Evolutionary conservation across 2,797 vertebrate genomes (phyloP).

Genomic region (Falco columbarius): DNA sequence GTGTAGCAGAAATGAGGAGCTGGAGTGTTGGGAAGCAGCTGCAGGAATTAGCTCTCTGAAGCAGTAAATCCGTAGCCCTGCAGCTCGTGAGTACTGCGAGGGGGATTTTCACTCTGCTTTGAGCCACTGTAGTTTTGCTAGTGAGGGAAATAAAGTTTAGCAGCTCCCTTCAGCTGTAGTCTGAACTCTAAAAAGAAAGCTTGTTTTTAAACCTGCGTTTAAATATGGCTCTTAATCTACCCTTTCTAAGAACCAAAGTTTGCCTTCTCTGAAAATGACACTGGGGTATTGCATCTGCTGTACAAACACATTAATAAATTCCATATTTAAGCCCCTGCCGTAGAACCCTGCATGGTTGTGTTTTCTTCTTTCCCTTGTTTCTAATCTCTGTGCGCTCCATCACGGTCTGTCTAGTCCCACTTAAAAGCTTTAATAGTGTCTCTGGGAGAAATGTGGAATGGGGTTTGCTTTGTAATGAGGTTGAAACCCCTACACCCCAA

Average conservation of each 20-base stretch:
- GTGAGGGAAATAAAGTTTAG: not conserved
- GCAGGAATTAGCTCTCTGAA: not conserved
- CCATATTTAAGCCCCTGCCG: not conserved
- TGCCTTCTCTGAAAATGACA: constrained; percentile 53
- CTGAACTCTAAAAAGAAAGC: not conserved
- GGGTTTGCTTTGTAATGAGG: not conserved
- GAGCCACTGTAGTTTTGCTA: not conserved
- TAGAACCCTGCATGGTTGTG: not conserved
- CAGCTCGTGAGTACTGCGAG: rapidly evolving
- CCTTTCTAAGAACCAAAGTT: constrained; percentile 42
- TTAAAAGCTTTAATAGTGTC: not conserved
- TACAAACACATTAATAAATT: constrained; percentile 43
- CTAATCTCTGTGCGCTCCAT: not conserved
- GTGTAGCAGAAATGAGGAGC: not conserved
- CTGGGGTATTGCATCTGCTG: constrained; percentile 46
- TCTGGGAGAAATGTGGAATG: not conserved
- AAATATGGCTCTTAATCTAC: constrained; percentile 22
- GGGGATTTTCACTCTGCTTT: not conserved
- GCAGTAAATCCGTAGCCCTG: constrained; percentile 20
- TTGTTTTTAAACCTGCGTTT: not conserved
- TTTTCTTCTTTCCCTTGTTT: not conserved
- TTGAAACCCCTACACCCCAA: not conserved
- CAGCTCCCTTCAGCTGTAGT: not conserved
- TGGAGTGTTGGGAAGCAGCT: constrained; percentile 26
- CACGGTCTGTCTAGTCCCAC: not conserved